A percentile compares a stretch with the other conserved stretches of the same genome.
These are phyloP conservation scores for Ciona savignyi DNA, from an alignment of 23 tunicate genomes.

Conservation along the genomic window DNA sequence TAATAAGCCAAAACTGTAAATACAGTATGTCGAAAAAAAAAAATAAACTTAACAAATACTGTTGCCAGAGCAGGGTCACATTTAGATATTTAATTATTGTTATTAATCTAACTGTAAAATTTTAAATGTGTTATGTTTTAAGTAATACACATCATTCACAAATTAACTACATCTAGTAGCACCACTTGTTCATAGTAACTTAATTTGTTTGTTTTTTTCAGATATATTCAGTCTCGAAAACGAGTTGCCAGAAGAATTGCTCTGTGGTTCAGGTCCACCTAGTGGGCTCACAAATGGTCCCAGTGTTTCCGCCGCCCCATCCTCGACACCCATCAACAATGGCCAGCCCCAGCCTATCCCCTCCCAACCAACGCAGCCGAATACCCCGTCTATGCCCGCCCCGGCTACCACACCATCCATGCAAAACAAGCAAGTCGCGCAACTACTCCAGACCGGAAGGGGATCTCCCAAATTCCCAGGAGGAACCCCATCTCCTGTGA, in stretches of 20 bases:
- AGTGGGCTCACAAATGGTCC: conserved; percentile 31
- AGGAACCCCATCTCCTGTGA: conserved; percentile 39
- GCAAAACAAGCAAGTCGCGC: conserved; percentile 40
- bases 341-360: conserved; percentile 20
- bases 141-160: not conserved
- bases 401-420: conserved; percentile 21
- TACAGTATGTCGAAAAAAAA: too few species aligned
- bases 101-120: too few species aligned
- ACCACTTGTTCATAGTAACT: not conserved
- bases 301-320: conserved; percentile 9
- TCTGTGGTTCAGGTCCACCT: conserved; percentile 34
- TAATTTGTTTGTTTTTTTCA: not conserved
- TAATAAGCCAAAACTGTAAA: too few species aligned
- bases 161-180: not conserved
- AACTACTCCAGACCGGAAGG: conserved; percentile 43
- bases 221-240: conserved; percentile 65
- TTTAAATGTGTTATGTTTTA: too few species aligned
- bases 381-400: conserved; percentile 29
- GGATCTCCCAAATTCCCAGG: conserved; percentile 35
- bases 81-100: too few species aligned
- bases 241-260: conserved; percentile 70
- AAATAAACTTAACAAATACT: too few species aligned
- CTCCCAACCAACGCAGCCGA: conserved; percentile 20
- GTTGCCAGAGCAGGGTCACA: too few species aligned
- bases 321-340: conserved; percentile 7